Conservation (phyloP, 1,140 invertebrate genomes). For the Calosoma granatense region DNA sequence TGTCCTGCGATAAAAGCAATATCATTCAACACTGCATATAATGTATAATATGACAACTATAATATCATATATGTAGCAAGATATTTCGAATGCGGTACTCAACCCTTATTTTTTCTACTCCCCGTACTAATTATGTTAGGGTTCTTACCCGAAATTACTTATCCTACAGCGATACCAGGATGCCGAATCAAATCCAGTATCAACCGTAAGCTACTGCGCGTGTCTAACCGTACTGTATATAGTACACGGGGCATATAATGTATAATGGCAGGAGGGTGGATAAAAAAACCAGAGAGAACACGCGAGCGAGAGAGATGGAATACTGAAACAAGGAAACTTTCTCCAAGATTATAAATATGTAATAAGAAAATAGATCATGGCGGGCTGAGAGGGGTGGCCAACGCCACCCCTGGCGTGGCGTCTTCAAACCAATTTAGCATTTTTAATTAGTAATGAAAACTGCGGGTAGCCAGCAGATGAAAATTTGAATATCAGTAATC, state of each 20-base stretch:
- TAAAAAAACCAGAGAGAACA: too few species aligned
- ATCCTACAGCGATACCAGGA: not conserved
- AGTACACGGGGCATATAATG: not conserved
- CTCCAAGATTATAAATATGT: not conserved
- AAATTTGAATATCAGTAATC: not conserved
- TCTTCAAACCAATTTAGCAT: slow-evolving; percentile 17
- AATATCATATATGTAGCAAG: not conserved
- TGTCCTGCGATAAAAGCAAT: too few species aligned
- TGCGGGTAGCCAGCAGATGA: not conserved
- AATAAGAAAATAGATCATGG: not conserved
- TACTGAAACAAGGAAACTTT: slow-evolving; percentile 13
- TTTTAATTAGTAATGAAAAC: slow-evolving; percentile 16
- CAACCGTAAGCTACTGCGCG: not conserved
- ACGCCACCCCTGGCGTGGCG: not conserved
- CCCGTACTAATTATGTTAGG: not conserved
- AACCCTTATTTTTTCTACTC: not conserved
- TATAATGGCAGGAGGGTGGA: not conserved
- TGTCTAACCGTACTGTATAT: not conserved
- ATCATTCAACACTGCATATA: too few species aligned
- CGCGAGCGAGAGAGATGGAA: slow-evolving; percentile 8
- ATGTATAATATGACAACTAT: not conserved
- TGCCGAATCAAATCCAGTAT: not conserved
- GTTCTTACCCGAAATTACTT: not conserved
- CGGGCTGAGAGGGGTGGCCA: not conserved
- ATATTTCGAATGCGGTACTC: not conserved